Conservation (phyloP, 2,113 vertebrate genomes). For the Natator depressus region DNA sequence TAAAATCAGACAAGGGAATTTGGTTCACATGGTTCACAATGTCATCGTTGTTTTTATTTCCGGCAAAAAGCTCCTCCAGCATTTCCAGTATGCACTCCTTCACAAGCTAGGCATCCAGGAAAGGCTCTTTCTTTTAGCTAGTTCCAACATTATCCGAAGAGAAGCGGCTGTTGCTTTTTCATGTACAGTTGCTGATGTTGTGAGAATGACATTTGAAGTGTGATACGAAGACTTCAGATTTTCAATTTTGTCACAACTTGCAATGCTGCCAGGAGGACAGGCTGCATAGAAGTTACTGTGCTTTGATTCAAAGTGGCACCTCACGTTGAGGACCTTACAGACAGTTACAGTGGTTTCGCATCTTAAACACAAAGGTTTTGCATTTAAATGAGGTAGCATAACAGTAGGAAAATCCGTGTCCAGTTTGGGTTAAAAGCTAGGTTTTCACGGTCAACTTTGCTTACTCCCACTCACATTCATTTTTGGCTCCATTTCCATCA, state of each 20-base stretch:
- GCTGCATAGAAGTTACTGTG: background rate
- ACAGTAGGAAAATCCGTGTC: background rate
- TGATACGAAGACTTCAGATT: background rate
- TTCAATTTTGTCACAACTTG: background rate
- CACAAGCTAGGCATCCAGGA: background rate
- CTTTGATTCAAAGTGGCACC: background rate
- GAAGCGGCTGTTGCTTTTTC: background rate
- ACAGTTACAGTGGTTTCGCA: background rate
- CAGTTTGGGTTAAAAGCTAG: background rate
- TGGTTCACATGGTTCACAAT: background rate
- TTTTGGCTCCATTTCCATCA: background rate
- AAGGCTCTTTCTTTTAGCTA: background rate
- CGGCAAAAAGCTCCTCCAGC: background rate
- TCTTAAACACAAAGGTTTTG: background rate
- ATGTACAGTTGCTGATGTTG: background rate
- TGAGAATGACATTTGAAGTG: background rate
- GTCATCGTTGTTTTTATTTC: background rate
- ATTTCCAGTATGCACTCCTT: background rate
- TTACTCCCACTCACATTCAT: background rate
- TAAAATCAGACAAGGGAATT: background rate
- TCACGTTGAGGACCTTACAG: background rate
- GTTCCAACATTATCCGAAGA: background rate
- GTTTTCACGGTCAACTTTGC: background rate
- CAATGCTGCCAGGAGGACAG: background rate
- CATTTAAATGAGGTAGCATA: background rate